Evolutionary conservation across 1,140 invertebrate species (phyloP).

Genomic region (Thaumetopoea pityocampa): DNA sequence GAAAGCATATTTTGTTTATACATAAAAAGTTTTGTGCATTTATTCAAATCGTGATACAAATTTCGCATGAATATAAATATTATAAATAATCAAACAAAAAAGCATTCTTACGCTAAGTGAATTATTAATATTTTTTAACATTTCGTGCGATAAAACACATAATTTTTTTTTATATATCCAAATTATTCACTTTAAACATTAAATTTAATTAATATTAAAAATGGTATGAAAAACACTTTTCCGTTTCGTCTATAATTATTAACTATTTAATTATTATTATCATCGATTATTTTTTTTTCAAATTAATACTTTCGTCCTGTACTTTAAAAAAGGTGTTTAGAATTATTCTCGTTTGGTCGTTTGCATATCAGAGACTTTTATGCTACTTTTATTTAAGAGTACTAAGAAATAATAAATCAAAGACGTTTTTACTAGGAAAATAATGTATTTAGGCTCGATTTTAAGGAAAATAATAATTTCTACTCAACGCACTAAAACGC

Average conservation of each 20-base stretch:
- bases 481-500: too few species aligned
- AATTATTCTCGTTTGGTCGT: conserved; percentile 34
- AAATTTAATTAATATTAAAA: conserved; percentile 9
- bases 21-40: conserved; percentile 6
- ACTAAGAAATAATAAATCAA: not conserved
- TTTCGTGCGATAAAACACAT: conserved; percentile 55
- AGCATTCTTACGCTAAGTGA: conserved; percentile 49
- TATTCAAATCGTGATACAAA: conserved; percentile 14
- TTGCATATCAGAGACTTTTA: conserved; percentile 3
- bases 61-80: conserved; percentile 9
- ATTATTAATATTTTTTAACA: conserved; percentile 40
- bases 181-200: conserved; percentile 1
- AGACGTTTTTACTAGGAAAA: not conserved
- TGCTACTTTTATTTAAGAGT: not conserved
- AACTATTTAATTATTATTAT: conserved; percentile 68
- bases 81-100: conserved; percentile 30
- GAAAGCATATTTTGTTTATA: conserved; percentile 14
- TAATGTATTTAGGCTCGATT: not conserved
- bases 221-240: conserved; percentile 7
- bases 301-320: conserved; percentile 60
- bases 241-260: conserved; percentile 33
- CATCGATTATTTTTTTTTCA: conserved; percentile 46
- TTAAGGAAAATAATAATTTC: too few species aligned
- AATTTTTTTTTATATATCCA: conserved; percentile 11
- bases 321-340: conserved; percentile 49